phyloP scores from a whole-genome alignment of 2,888 invertebrate species.

The Laspeyria flexula region DNA sequence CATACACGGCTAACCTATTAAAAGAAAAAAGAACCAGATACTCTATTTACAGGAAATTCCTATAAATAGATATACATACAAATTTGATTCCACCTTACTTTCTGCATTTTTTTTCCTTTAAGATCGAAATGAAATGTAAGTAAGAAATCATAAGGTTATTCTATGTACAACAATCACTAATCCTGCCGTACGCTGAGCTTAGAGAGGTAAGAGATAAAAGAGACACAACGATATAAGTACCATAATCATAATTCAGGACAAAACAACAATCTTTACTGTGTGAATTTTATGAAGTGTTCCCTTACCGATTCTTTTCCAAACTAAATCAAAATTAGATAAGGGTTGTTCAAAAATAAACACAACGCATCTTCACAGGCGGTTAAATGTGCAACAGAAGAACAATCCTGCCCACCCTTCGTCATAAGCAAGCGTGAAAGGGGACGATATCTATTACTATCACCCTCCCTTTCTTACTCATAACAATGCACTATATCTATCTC shows the following conservation, averaged over 20 bases:
- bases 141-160: too few species aligned
- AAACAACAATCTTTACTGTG: not conserved
- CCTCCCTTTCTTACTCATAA: slow-evolving; percentile 54
- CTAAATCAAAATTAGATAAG: slow-evolving; percentile 40
- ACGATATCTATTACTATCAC: slow-evolving; percentile 53
- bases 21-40: too few species aligned
- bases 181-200: too few species aligned
- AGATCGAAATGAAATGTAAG: too few species aligned
- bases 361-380: slow-evolving; percentile 75
- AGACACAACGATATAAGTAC: not conserved
- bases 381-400: slow-evolving; percentile 55
- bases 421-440: slow-evolving; percentile 64
- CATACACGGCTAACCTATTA: too few species aligned
- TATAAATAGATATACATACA: too few species aligned
- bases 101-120: too few species aligned
- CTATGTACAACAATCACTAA: too few species aligned
- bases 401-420: slow-evolving; percentile 63
- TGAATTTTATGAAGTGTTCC: not conserved
- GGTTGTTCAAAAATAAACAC: slow-evolving; percentile 62
- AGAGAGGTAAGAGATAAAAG: too few species aligned
- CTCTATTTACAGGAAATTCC: too few species aligned
- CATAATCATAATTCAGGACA: not conserved
- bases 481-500: slow-evolving; percentile 41
- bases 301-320: not conserved
- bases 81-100: too few species aligned